Percentiles rank a stretch among this genome's conserved stretches.
These are phyloP conservation scores for Acanthosepion pharaonis DNA, from an alignment of 2,888 invertebrate species.

Conservation along the genomic window DNA sequence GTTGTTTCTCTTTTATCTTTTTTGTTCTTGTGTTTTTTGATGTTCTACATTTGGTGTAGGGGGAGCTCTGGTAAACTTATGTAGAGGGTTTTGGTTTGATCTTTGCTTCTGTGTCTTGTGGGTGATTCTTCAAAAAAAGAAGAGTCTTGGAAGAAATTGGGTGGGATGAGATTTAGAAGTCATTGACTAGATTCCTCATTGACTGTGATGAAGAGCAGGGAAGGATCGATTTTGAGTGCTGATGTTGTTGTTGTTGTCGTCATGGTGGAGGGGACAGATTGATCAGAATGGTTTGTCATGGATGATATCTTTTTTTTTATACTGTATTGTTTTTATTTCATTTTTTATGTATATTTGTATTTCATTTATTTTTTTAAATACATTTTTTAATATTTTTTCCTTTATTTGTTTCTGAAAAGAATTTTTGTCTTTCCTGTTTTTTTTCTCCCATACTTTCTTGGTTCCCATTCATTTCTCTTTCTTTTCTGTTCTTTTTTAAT, in stretches of 20 bases:
- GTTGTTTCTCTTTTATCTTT: not conserved
- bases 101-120: not conserved
- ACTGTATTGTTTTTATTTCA: not conserved
- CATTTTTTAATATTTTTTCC: too few species aligned
- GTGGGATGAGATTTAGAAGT: slow-evolving; percentile 3
- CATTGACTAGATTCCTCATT: not conserved
- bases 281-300: not conserved
- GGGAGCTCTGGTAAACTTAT: not conserved
- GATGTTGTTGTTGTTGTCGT: not conserved
- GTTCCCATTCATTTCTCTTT: too few species aligned
- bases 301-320: not conserved
- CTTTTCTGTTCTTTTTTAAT: too few species aligned
- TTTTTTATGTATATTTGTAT: not conserved
- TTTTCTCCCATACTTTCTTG: too few species aligned
- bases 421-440: too few species aligned
- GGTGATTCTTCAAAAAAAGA: not conserved
- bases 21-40: not conserved
- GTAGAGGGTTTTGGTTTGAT: not conserved
- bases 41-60: too few species aligned
- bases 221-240: not conserved
- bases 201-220: slow-evolving; percentile 18
- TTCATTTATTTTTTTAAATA: not conserved
- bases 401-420: too few species aligned
- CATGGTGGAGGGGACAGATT: not conserved
- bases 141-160: not conserved